Evolutionary conservation across 1,140 invertebrate species (phyloP).

Genomic region (Dendroctonus valens): DNA sequence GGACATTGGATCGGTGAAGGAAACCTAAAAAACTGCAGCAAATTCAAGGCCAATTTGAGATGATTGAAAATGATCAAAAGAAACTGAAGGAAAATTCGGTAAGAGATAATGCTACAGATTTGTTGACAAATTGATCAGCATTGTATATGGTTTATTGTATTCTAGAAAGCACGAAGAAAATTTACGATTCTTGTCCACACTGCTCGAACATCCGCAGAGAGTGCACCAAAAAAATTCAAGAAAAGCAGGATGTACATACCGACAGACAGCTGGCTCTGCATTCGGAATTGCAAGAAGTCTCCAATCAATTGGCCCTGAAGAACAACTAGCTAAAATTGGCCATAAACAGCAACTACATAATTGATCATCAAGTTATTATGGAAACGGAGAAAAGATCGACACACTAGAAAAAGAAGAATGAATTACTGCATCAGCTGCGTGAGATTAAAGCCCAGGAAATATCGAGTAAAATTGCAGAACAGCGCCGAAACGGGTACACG

Average conservation of each 20-base stretch:
- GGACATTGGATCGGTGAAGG: conserved; percentile 40
- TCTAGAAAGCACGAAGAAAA: conserved; percentile 39
- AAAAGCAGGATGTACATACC: conserved; percentile 64
- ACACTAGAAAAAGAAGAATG: conserved; percentile 71
- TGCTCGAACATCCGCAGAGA: conserved; percentile 18
- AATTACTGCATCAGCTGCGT: conserved; percentile 65
- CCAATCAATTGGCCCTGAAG: conserved; percentile 73
- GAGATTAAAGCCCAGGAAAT: conserved; percentile 54
- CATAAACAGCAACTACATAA: conserved; percentile 59
- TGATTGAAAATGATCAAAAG: conserved; percentile 50
- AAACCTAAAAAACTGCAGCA: conserved; percentile 53
- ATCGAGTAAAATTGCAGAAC: conserved; percentile 63
- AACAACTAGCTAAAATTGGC: conserved; percentile 70
- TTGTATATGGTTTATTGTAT: background rate
- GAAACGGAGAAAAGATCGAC: conserved; percentile 72
- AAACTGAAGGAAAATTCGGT: conserved; percentile 57
- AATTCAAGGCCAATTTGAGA: conserved; percentile 61
- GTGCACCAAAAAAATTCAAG: conserved; percentile 52
- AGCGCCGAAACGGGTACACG: conserved; percentile 73
- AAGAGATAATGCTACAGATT: conserved; percentile 32
- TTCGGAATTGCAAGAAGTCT: conserved; percentile 68
- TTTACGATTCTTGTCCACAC: conserved; percentile 46
- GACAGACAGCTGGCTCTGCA: conserved; percentile 59
- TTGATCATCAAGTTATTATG: conserved; percentile 56
- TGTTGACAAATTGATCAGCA: background rate